Evolutionary conservation across 2,797 vertebrate genomes (phyloP).

Genomic region (Gambelia wislizenii): DNA sequence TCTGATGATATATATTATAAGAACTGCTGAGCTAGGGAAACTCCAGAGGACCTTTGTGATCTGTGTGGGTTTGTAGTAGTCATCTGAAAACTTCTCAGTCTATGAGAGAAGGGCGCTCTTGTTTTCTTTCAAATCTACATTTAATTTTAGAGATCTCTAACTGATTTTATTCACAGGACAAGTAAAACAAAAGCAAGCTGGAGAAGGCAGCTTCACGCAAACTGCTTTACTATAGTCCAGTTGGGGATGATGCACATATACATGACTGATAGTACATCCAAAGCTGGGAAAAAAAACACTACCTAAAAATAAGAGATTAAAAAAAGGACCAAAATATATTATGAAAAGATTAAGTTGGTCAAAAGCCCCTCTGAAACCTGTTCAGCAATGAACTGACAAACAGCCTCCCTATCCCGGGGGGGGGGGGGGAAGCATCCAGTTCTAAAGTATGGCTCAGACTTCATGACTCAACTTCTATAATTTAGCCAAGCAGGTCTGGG

Average conservation of each 20-base stretch:
- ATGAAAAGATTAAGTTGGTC: not conserved
- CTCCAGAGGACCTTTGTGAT: not conserved
- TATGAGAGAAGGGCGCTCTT: not conserved
- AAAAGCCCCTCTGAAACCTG: not conserved
- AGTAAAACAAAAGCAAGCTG: too few species aligned
- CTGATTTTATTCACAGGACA: not conserved
- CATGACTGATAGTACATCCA: not conserved
- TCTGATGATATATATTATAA: not conserved
- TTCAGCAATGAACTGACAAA: not conserved
- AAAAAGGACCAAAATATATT: not conserved
- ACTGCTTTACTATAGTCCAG: not conserved
- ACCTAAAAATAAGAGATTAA: not conserved
- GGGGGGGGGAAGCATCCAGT: too few species aligned
- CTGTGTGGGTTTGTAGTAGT: not conserved
- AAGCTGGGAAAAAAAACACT: not conserved
- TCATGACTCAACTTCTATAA: too few species aligned
- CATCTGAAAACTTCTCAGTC: not conserved
- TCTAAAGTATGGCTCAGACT: too few species aligned
- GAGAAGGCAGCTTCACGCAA: not conserved
- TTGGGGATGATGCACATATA: not conserved
- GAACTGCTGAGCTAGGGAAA: not conserved
- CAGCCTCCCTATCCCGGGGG: too few species aligned
- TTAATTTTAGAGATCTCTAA: not conserved
- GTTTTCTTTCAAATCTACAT: not conserved
- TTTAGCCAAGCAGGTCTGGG: too few species aligned